phyloP scores from a whole-genome alignment of 2,113 vertebrate species.

The Chionodraco myersi region DNA sequence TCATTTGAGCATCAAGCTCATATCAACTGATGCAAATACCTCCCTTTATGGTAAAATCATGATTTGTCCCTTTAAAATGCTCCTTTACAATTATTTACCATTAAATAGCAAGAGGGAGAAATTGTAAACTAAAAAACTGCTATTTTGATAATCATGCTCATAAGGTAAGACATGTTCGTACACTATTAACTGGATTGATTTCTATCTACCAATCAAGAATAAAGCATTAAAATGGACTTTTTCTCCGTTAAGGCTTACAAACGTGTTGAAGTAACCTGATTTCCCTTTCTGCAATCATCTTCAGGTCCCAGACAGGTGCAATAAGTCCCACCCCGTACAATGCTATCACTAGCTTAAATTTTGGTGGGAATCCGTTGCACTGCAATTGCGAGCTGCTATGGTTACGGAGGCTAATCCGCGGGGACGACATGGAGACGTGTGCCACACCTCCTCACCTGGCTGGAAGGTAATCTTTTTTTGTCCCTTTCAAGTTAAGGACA shows the following conservation, averaged over 20 bases:
- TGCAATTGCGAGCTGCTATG: constrained; percentile 94
- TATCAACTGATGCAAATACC: not conserved
- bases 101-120: too few species aligned
- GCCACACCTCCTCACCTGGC: constrained; percentile 88
- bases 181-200: not conserved
- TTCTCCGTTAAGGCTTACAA: not conserved
- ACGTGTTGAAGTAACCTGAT: not conserved
- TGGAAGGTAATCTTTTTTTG: constrained; percentile 74
- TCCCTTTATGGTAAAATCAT: not conserved
- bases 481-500: too few species aligned
- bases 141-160: not conserved
- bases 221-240: not conserved
- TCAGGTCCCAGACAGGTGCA: constrained; percentile 87
- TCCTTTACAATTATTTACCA: not conserved
- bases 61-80: not conserved
- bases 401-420: constrained; percentile 87
- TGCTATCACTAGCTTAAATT: constrained; percentile 87
- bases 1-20: constrained; percentile 18
- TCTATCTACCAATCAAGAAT: not conserved
- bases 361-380: constrained; percentile 92
- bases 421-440: constrained; percentile 93
- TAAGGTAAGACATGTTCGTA: too few species aligned
- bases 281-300: not conserved
- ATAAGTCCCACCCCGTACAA: constrained; percentile 89
- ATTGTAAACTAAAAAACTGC: not conserved